A percentile compares a stretch with the other conserved stretches of the same genome.
phyloP scores from a whole-genome alignment of 2,113 vertebrate genomes.

The Mionectes macconnelli region DNA sequence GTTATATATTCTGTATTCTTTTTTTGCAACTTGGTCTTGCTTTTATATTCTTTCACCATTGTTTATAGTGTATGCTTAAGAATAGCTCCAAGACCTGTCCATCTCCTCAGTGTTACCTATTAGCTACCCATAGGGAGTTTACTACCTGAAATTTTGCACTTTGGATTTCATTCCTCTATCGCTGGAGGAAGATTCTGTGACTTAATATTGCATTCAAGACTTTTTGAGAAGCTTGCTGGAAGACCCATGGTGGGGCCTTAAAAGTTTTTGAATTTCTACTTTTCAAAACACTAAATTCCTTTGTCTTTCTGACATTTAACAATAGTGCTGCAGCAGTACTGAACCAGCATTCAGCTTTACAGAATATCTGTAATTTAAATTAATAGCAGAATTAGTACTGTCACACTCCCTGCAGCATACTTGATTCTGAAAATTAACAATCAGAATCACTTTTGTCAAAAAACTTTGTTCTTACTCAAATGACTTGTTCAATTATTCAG shows the following conservation, averaged over 20 bases:
- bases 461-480: conserved; percentile 19
- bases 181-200: not conserved
- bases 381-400: conserved; percentile 21
- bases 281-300: not conserved
- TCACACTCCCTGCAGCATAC: not conserved
- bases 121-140: not conserved
- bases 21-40: not conserved
- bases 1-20: not conserved
- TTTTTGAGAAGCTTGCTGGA: not conserved
- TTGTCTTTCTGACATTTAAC: not conserved
- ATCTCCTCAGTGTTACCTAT: not conserved
- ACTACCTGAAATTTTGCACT: not conserved
- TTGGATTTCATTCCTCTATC: not conserved
- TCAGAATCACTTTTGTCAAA: conserved; percentile 42
- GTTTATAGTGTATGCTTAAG: not conserved
- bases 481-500: conserved; percentile 53
- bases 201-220: not conserved
- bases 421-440: conserved; percentile 35
- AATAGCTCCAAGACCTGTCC: not conserved
- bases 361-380: conserved; percentile 22
- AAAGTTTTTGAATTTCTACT: not conserved
- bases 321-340: not conserved
- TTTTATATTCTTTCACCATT: not conserved
- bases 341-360: not conserved
- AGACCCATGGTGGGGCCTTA: not conserved